Percentiles rank a stretch among this genome's conserved stretches.
Conservation (phyloP, 2,113 vertebrate genomes). For the Amazona guildingii region DNA sequence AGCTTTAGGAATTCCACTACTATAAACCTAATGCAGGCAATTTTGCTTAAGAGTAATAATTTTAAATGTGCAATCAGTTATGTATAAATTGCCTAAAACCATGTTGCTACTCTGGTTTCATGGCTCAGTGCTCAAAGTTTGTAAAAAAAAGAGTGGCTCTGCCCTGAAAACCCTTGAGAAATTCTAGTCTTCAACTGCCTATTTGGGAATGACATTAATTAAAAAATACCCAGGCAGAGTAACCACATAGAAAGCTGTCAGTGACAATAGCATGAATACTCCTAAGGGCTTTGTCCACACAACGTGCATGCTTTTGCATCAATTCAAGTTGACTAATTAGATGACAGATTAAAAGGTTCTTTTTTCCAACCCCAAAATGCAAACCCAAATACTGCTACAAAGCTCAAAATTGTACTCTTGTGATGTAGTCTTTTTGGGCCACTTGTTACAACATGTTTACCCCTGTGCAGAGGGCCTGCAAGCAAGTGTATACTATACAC, state of each 20-base stretch:
- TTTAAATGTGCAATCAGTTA: not conserved
- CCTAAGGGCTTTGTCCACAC: not conserved
- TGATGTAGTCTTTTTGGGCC: not conserved
- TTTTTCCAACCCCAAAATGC: not conserved
- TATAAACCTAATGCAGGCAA: not conserved
- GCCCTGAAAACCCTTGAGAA: conserved; percentile 1
- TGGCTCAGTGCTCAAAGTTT: not conserved
- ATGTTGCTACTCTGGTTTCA: not conserved
- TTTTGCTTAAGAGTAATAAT: not conserved
- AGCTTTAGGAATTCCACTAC: not conserved
- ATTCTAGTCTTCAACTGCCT: not conserved
- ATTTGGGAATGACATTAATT: conserved; percentile 18
- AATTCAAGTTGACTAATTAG: not conserved
- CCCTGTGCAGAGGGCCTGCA: not conserved
- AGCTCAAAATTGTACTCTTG: not conserved
- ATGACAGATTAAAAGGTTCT: not conserved
- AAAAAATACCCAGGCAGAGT: not conserved
- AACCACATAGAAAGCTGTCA: not conserved
- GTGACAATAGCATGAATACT: not conserved
- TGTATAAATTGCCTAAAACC: not conserved
- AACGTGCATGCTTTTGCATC: not conserved
- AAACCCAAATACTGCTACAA: not conserved
- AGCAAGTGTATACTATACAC: too few species aligned
- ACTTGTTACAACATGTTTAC: not conserved
- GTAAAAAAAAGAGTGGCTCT: not conserved